These are phyloP conservation scores for Jordanella pulchra DNA, from an alignment of 2,797 vertebrate species.

Conservation along the genomic window DNA sequence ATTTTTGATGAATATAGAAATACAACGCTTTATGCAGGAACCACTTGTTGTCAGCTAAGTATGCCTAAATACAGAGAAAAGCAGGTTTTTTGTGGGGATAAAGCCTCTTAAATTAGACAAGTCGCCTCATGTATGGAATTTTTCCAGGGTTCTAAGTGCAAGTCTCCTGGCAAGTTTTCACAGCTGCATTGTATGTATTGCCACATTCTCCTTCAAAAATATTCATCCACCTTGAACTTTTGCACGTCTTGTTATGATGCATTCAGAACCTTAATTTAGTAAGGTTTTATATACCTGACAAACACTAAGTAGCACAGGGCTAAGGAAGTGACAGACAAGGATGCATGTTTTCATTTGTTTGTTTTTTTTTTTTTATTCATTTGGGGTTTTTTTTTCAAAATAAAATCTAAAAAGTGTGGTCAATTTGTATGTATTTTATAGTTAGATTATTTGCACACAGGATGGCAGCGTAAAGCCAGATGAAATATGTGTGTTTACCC, in stretches of 20 bases:
- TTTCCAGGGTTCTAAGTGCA: constrained; percentile 16
- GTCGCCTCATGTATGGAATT: constrained; percentile 62
- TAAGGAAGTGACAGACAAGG: not conserved
- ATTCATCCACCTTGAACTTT: not conserved
- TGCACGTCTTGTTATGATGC: not conserved
- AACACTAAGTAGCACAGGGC: not conserved
- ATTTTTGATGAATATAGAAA: not conserved
- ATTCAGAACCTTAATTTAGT: not conserved
- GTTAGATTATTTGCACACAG: too few relatives aligned
- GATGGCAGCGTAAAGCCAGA: too few relatives aligned
- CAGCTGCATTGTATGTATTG: constrained; percentile 19
- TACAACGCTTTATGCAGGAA: not conserved
- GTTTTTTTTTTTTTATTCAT: not conserved
- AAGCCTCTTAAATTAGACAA: constrained; percentile 26
- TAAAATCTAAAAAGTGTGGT: too few relatives aligned
- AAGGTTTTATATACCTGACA: not conserved
- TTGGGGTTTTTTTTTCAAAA: not conserved
- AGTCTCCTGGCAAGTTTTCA: constrained; percentile 39
- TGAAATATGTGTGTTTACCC: too few relatives aligned
- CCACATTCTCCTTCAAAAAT: not conserved
- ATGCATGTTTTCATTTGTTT: not conserved
- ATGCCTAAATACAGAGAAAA: not conserved
- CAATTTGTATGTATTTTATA: too few relatives aligned
- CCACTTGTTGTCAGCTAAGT: not conserved
- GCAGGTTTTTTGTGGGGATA: not conserved